Conservation (phyloP, 2,888 invertebrate genomes). For the Pseudococcus jackbeardsleyi region DNA sequence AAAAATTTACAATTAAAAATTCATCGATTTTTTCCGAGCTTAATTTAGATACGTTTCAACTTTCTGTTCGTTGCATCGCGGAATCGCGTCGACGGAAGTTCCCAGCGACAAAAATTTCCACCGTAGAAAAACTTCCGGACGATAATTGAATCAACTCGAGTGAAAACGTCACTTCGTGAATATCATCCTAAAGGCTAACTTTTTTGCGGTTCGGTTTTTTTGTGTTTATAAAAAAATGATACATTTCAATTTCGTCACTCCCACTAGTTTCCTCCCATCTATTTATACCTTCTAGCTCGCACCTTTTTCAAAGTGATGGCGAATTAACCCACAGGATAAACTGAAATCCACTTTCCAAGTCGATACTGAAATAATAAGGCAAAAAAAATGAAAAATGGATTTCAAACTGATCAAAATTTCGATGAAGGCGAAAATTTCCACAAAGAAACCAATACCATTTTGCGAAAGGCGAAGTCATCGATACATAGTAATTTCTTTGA, state of each 20-base stretch:
- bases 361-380: constrained; percentile 10
- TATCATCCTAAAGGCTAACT: neutral
- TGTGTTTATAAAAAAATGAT: neutral
- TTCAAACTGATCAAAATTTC: constrained; percentile 39
- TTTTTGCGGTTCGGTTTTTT: neutral
- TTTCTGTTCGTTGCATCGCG: neutral
- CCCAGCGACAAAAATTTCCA: neutral
- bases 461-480: neutral
- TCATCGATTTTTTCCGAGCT: neutral
- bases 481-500: constrained; percentile 52
- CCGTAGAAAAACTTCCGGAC: too few species aligned
- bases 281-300: neutral
- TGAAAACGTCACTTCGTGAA: neutral
- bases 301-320: neutral
- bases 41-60: neutral
- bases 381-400: constrained; percentile 33
- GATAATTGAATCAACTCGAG: neutral
- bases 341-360: neutral
- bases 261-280: neutral
- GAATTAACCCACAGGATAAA: neutral
- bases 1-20: constrained; percentile 35
- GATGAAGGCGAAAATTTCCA: neutral
- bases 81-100: too few species aligned
- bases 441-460: constrained; percentile 51
- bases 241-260: neutral